phyloP scores from a whole-genome alignment of 2,797 vertebrate species.

The Numenius phaeopus region DNA sequence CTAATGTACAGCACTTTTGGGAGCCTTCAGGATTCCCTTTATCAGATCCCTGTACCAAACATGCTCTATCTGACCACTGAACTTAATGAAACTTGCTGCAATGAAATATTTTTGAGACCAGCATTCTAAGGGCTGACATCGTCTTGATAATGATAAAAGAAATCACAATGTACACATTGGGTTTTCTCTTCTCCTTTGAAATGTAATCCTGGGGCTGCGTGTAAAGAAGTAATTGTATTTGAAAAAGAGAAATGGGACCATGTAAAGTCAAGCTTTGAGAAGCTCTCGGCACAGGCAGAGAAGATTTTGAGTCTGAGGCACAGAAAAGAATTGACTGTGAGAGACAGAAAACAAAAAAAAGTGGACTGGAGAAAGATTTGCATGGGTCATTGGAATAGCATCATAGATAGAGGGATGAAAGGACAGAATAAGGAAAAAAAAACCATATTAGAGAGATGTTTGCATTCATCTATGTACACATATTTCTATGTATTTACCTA shows the following conservation, averaged over 20 bases:
- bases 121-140: not conserved
- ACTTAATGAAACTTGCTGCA: slow-evolving; percentile 26
- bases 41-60: not conserved
- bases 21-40: not conserved
- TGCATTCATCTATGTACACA: not conserved
- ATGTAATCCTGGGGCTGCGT: slow-evolving; percentile 32
- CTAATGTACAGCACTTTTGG: not conserved
- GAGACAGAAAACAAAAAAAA: not conserved
- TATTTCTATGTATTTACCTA: not conserved
- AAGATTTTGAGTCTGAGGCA: not conserved
- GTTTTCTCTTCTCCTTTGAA: slow-evolving; percentile 36
- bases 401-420: not conserved
- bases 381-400: not conserved
- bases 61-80: not conserved
- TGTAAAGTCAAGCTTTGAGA: not conserved
- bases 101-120: not conserved
- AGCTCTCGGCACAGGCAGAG: not conserved
- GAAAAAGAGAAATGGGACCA: not conserved
- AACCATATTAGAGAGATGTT: too few species aligned
- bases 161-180: not conserved
- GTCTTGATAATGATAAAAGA: slow-evolving; percentile 11
- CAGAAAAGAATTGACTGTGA: not conserved
- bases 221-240: slow-evolving; percentile 28
- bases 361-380: not conserved
- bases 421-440: not conserved